Evolutionary conservation across 2,113 vertebrate genomes (phyloP).

Genomic region (Bettongia penicillata): DNA sequence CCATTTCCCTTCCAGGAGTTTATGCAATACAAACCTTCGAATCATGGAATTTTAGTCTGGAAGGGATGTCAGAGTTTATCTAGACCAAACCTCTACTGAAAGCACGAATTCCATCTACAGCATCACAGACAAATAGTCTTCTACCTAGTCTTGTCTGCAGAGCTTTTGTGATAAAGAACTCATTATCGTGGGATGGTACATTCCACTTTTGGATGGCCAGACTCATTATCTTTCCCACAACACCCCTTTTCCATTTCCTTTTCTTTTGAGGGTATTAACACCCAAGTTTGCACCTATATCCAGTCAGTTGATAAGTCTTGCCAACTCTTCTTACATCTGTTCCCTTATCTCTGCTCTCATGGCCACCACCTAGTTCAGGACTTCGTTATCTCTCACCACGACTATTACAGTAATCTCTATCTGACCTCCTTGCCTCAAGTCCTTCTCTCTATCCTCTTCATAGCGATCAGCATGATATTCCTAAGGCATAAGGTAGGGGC

Average conservation of each 20-base stretch:
- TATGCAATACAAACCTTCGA: slow-evolving; percentile 40
- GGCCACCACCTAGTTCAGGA: neutral
- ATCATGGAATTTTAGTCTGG: slow-evolving; percentile 21
- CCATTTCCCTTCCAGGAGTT: neutral
- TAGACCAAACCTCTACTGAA: neutral
- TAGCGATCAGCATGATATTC: neutral
- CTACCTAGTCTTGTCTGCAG: neutral
- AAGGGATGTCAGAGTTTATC: neutral
- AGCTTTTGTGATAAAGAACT: neutral
- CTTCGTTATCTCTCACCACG: neutral
- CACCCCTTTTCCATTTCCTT: neutral
- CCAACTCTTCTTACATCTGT: neutral
- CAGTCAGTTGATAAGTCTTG: neutral
- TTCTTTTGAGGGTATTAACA: neutral
- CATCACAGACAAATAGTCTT: neutral
- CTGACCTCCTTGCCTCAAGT: neutral
- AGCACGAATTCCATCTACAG: neutral
- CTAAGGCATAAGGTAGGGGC: neutral
- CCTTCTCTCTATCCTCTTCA: neutral
- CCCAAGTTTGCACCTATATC: neutral
- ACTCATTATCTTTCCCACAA: neutral
- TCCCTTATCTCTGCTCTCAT: neutral
- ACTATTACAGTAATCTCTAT: neutral
- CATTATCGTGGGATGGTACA: neutral
- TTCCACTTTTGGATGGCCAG: neutral